phyloP scores from a whole-genome alignment of 1,140 invertebrate species.

The Musca domestica region DNA sequence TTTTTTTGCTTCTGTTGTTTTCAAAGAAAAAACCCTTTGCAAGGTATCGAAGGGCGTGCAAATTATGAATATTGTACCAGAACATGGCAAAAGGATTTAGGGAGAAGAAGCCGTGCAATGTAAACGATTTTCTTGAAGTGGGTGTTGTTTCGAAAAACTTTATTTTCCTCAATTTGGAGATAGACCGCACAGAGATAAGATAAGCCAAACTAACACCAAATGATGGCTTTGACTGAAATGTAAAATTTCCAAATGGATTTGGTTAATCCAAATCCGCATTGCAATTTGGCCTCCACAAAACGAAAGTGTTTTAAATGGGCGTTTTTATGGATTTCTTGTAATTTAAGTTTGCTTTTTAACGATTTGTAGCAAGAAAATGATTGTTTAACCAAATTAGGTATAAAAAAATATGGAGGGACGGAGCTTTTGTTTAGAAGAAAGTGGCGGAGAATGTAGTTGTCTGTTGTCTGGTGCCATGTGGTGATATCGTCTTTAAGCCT shows the following conservation, averaged over 20 bases:
- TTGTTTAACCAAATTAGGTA: conserved; percentile 1
- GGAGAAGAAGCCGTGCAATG: too few relatives aligned
- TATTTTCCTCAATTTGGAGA: too few relatives aligned
- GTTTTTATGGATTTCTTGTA: background rate
- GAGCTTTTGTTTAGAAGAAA: background rate
- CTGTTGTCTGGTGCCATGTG: background rate
- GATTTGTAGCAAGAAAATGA: background rate
- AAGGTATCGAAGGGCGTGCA: background rate
- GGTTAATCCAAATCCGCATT: background rate
- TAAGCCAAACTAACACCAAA: too few relatives aligned
- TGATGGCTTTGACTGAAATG: too few relatives aligned
- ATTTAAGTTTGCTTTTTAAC: conserved; percentile 12
- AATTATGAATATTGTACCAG: background rate
- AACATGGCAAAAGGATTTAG: background rate
- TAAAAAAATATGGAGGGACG: background rate
- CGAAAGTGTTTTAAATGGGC: conserved; percentile 12
- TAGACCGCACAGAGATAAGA: too few relatives aligned
- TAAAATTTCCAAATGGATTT: background rate
- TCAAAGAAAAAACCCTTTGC: too few relatives aligned
- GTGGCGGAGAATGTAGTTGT: background rate
- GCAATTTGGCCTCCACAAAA: too few relatives aligned
- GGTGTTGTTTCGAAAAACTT: too few relatives aligned
- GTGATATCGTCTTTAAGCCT: background rate
- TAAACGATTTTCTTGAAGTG: too few relatives aligned
- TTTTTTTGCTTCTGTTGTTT: background rate